phyloP scores from a whole-genome alignment of 2,888 invertebrate genomes.

The Epinotia demarniana region DNA sequence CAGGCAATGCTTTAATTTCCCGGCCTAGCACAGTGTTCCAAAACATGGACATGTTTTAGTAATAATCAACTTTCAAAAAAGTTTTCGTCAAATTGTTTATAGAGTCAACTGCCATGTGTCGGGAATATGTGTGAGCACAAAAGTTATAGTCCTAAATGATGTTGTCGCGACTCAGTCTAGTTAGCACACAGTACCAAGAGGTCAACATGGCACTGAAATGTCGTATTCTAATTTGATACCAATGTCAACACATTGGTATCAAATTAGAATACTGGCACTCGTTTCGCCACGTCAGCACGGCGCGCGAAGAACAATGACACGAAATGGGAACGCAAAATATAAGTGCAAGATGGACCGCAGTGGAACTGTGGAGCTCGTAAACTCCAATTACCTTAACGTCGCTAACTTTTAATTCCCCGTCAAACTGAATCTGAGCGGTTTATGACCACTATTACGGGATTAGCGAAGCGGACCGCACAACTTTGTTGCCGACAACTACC shows the following conservation, averaged over 20 bases:
- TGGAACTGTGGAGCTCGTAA: slow-evolving; percentile 33
- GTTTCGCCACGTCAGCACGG: neutral
- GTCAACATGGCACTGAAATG: neutral
- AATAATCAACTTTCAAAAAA: neutral
- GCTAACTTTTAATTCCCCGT: slow-evolving; percentile 48
- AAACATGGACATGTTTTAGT: too few relatives aligned
- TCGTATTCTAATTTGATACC: neutral
- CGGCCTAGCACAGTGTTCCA: neutral
- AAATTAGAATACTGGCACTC: too few relatives aligned
- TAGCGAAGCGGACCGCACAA: slow-evolving; percentile 49
- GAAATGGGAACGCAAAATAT: neutral
- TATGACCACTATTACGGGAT: slow-evolving; percentile 54
- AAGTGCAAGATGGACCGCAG: neutral
- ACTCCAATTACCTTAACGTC: slow-evolving; percentile 43
- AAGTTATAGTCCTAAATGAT: slow-evolving; percentile 1
- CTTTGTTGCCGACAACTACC: slow-evolving; percentile 32
- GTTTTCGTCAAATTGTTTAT: neutral
- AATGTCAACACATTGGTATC: too few relatives aligned
- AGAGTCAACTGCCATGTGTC: neutral
- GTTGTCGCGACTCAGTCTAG: neutral
- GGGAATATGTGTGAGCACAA: neutral
- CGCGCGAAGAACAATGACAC: neutral
- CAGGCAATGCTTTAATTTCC: neutral
- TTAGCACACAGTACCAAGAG: neutral
- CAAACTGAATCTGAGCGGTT: slow-evolving; percentile 51